Conservation (phyloP, 2,888 invertebrate genomes). For the Poecilobothrus nobilitatus region DNA sequence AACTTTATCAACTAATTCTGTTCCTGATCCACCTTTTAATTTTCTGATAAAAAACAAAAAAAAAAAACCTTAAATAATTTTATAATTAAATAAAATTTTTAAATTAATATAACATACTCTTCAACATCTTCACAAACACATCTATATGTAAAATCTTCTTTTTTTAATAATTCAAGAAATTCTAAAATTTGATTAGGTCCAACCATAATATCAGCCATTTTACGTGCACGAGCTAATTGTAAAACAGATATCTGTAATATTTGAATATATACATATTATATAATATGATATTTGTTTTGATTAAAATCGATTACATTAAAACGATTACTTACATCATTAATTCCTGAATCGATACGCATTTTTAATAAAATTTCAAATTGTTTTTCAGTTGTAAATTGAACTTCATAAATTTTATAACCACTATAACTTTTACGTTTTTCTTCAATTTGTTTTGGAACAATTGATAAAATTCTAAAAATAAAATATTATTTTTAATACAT, state of each 20-base stretch:
- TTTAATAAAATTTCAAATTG: conserved; percentile 7
- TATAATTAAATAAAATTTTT: background rate
- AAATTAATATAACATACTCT: background rate
- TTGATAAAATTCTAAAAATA: too few species aligned
- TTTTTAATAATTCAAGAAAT: background rate
- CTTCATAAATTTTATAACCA: background rate
- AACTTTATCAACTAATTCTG: background rate
- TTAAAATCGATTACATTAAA: background rate
- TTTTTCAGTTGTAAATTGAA: conserved; percentile 8
- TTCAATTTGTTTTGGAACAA: background rate
- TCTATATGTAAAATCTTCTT: background rate
- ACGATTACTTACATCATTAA: background rate
- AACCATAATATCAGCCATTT: conserved; percentile 8
- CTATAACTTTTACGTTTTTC: background rate
- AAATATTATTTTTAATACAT: too few species aligned
- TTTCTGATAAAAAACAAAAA: too few species aligned
- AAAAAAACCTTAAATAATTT: too few species aligned
- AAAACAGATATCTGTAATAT: background rate
- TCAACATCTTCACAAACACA: background rate
- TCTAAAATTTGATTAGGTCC: background rate
- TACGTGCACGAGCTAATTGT: background rate
- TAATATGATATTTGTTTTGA: too few species aligned
- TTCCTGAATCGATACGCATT: background rate
- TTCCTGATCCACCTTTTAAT: too few species aligned
- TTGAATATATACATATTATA: too few species aligned